Evolutionary conservation across 2,797 vertebrate genomes (phyloP).

Genomic region (Emydoidea blandingii): DNA sequence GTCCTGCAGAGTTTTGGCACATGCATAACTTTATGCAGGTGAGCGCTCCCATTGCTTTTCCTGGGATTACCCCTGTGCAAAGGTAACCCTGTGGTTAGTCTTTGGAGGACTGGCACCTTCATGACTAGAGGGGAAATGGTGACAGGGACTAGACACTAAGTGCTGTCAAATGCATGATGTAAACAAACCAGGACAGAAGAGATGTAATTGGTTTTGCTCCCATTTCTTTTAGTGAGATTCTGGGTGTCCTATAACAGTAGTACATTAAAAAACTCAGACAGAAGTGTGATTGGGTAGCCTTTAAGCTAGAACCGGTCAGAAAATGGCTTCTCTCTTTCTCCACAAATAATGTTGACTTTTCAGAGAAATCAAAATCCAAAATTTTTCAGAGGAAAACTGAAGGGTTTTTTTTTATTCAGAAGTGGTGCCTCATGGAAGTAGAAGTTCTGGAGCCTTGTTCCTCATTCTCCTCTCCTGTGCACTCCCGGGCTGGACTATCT

Average conservation of each 20-base stretch:
- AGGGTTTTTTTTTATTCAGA: not conserved
- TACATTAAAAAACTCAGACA: not conserved
- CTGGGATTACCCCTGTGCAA: not conserved
- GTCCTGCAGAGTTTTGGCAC: not conserved
- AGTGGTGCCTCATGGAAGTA: not conserved
- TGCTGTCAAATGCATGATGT: not conserved
- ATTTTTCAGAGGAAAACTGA: not conserved
- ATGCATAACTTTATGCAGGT: not conserved
- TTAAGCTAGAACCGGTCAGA: not conserved
- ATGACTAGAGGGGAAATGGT: not conserved
- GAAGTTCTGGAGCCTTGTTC: not conserved
- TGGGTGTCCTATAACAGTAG: not conserved
- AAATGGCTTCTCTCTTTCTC: rapidly evolving
- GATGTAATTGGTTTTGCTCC: not conserved
- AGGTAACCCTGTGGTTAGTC: not conserved
- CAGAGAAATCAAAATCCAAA: not conserved
- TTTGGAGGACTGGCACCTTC: not conserved
- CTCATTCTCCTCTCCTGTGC: not conserved
- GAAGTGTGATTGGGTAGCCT: rapidly evolving
- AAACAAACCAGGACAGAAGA: not conserved
- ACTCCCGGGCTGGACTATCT: not conserved
- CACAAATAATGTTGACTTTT: not conserved
- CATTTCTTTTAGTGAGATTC: not conserved
- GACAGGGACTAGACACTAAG: not conserved
- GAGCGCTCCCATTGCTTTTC: not conserved